These are phyloP conservation scores for Boloria euphrosyne DNA, from an alignment of 2,888 invertebrate species.

Conservation along the genomic window DNA sequence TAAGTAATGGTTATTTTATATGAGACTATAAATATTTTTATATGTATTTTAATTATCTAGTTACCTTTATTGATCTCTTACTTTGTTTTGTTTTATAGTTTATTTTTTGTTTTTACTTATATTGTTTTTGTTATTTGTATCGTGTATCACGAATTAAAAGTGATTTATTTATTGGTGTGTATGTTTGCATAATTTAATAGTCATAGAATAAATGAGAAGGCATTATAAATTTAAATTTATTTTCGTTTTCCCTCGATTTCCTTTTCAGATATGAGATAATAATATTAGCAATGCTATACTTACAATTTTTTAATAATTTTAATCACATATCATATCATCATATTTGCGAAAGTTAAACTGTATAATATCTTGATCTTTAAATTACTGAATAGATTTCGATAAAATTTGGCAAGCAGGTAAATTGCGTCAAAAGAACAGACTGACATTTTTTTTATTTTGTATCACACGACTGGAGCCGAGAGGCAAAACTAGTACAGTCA, in stretches of 20 bases:
- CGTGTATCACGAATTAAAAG: slow-evolving; percentile 40
- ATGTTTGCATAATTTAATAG: slow-evolving; percentile 41
- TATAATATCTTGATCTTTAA: too few relatives aligned
- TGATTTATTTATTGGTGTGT: slow-evolving; percentile 49
- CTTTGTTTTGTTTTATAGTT: slow-evolving; percentile 19
- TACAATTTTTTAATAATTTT: neutral
- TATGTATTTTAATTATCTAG: slow-evolving; percentile 18
- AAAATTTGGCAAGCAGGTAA: too few relatives aligned
- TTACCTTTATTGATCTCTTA: slow-evolving; percentile 38
- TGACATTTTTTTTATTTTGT: too few relatives aligned
- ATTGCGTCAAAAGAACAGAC: too few relatives aligned
- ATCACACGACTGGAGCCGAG: too few relatives aligned
- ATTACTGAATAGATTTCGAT: too few relatives aligned
- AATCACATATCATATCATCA: too few relatives aligned
- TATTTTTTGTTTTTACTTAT: slow-evolving; percentile 18
- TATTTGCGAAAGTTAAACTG: neutral
- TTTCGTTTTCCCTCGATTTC: slow-evolving; percentile 1
- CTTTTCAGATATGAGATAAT: too few relatives aligned
- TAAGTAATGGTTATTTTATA: slow-evolving; percentile 18
- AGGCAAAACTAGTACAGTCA: too few relatives aligned
- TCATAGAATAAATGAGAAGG: slow-evolving; percentile 49
- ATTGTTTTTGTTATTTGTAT: slow-evolving; percentile 24
- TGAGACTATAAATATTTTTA: neutral
- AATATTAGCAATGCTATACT: neutral
- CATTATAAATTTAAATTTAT: slow-evolving; percentile 34